Base-by-base conservation (phyloP, 2,797 vertebrate species). In the Champsocephalus esox region DNA sequence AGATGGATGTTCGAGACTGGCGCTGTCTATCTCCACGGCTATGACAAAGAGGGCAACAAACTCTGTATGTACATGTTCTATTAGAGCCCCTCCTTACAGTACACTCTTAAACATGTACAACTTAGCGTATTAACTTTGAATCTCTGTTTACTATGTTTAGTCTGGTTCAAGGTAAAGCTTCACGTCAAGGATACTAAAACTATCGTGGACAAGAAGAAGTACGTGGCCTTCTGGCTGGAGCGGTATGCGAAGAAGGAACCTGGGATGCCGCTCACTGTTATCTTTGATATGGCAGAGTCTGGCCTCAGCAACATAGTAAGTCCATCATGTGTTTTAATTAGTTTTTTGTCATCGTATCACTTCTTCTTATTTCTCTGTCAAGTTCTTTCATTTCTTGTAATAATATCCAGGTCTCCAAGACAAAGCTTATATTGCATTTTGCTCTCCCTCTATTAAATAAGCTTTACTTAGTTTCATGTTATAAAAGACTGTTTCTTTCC, bases 31-130 rank as follows among this genome's bases (percentile, higher is more conserved):
- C 97, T 99, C 70, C 98, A 99, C 21, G 98, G 98, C 80, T 99
- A 98, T 13, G 98, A 99, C 93, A 99, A 97, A 93, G 98, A 99
- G 72, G 97, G 97, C 79, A 97, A 97, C 94, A 99, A 98, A 91
- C 92, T 99, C 69, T 97, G 98, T 99, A 96, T 82, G 97, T 96
- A 77, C 28, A 78, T 41, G 3, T 12, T 46, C 44, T 71, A 8
- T 70, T 32, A 74, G 21, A 38, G 9, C 44, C 13, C 34, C 8
- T 59, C 10, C 9, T 32, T 9, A 60, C 24, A 21, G 9, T 49
- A 17, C 19, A 70, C 9, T 43, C 1, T 34, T 6, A 51, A 6
- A 49, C 38, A 57, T 1, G 14, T 24, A 24, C 4, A 60, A 4
- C 2, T 21, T 21, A 67, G 57, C 13, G 16, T 13, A 11, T 32